Evolutionary conservation across 1,140 invertebrate species (phyloP), one percentile per base, ranked within the genome.

Genomic region (Reticulitermes speratus): DNA sequence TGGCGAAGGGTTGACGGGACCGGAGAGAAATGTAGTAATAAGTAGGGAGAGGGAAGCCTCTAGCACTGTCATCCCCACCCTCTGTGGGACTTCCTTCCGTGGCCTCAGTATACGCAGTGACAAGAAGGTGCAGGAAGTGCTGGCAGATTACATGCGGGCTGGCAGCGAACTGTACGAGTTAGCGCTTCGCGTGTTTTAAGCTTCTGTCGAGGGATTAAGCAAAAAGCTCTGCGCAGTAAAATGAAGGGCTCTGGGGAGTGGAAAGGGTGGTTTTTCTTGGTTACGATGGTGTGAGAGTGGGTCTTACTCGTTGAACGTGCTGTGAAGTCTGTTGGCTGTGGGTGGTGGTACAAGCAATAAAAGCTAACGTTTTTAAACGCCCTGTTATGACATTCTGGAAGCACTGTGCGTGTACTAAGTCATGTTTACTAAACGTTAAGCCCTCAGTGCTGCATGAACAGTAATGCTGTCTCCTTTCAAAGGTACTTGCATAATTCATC

Each of bases 221-320:
- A 75, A 75, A 75, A 75, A 75, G 65, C 65, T 75, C 65, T 75
- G 65, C 65, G n/a, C 65, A 30, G 59, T 65, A 65, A 65, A 65
- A 65, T 65, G 59, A 23, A 65, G 59, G 59, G 59, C 19, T 14
- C 25, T n/a, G 16, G 65, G 65, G 55, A 14, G 25, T 8, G 65
- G 19, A 65, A 8, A 25, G 65, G n/a, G 65, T 30, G n/a, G 25
- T 75, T 75, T 75, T 75, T 30, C 65, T 75, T 75, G 65, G 65
- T 75, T 25, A 75, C 0, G n/a, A 75, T 75, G n/a, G 65, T 75
- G 65, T 30, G 25, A 30, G 65, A 75, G 25, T 9, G 25, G 16
- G 7, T n/a, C 25, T 30, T 75, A 25, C 65, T 30, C 65, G n/a
- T 75, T n/a, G 1, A 30, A 16, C 65, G 7, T 75, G 9, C 16